phyloP scores from a whole-genome alignment of 2,797 vertebrate species.

The Phrynocephalus forsythii region DNA sequence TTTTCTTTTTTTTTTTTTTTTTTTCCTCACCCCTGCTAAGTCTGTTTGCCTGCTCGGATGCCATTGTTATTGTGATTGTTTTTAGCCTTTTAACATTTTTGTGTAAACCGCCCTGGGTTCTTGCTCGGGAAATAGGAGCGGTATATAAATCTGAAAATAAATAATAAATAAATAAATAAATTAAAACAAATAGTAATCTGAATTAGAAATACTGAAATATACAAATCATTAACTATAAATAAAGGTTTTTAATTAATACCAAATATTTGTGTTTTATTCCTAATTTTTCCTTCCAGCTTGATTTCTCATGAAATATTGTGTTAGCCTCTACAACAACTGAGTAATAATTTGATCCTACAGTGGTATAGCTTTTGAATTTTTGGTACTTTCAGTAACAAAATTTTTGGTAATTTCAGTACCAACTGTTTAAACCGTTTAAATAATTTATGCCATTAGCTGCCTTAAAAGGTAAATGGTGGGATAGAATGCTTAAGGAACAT shows the following conservation, averaged over 20 bases:
- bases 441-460: neutral
- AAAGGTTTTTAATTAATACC: neutral
- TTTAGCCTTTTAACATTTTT: too few species aligned
- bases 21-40: too few species aligned
- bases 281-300: neutral
- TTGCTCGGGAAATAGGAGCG: too few species aligned
- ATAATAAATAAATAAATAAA: neutral
- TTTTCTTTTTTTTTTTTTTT: too few species aligned
- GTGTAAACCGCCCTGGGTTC: too few species aligned
- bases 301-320: neutral
- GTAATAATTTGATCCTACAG: neutral
- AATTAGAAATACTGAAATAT: neutral
- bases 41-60: too few species aligned
- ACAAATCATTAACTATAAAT: neutral
- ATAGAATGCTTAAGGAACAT: neutral
- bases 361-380: neutral
- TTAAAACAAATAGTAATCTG: neutral
- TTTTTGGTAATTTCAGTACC: neutral
- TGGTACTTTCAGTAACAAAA: too few species aligned
- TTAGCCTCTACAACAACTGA: neutral
- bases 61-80: too few species aligned
- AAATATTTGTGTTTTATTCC: neutral
- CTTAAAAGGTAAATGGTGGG: neutral
- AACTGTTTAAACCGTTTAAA: neutral
- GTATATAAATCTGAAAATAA: too few species aligned